Conservation (phyloP, 2,888 invertebrate genomes). For the Cheiracanthium punctorium region DNA sequence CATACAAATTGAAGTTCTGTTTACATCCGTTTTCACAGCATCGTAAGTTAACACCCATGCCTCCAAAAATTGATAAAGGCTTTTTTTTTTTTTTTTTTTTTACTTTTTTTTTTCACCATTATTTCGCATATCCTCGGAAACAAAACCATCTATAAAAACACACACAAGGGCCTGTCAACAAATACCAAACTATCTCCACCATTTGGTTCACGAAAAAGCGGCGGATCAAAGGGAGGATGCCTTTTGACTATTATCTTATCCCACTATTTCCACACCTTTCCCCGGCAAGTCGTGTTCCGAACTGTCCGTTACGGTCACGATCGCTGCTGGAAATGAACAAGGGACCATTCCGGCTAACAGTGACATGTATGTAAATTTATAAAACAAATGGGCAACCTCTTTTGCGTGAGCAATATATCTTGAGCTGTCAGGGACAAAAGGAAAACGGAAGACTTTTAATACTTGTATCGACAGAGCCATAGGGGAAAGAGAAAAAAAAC, state of each 20-base stretch:
- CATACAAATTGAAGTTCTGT: too few species aligned
- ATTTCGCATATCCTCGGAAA: too few species aligned
- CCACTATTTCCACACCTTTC: neutral
- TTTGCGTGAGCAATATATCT: neutral
- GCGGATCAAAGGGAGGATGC: neutral
- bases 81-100: too few species aligned
- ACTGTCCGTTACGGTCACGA: conserved; percentile 3
- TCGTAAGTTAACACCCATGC: too few species aligned
- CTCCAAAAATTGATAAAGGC: too few species aligned
- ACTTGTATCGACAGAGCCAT: neutral
- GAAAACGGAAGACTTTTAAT: neutral
- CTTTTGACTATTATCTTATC: neutral
- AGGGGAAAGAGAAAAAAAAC: too few species aligned
- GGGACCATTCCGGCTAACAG: neutral
- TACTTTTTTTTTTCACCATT: too few species aligned
- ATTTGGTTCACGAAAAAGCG: neutral
- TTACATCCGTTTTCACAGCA: too few species aligned
- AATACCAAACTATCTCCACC: neutral
- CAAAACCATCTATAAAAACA: too few species aligned
- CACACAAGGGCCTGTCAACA: too few species aligned
- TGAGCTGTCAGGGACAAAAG: neutral
- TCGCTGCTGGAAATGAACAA: neutral
- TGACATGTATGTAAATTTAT: neutral
- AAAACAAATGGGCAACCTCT: neutral
- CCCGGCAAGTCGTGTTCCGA: neutral